Base-by-base conservation (phyloP, 1,140 invertebrate species). In the Drosophila arawakana region DNA sequence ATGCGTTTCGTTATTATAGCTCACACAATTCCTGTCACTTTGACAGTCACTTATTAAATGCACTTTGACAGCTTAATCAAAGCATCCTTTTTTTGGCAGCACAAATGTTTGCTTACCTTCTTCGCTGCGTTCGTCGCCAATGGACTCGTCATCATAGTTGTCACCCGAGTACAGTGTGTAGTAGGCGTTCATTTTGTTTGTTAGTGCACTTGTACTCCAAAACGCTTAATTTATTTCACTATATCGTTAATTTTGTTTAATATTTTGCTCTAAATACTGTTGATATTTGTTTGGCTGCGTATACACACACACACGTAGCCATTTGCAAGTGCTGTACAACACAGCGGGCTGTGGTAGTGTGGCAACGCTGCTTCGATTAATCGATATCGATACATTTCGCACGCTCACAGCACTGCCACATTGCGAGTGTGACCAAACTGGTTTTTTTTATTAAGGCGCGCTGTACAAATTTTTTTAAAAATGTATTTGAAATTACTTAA, bases 141-240 rank as follows among this genome's bases (percentile, higher is more conserved):
- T 90, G 7, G 84, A 89, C 46, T 89, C 84, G 35, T 89, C 84
- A 34, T 89, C 84, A 47, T 89, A 89, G 57, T 84, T 86, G 9
- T 72, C 75, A 13, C 78, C 81, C 8, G 84, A 73, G 55, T 74
- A 84, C 1, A 68, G 43, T n/a, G 63, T 84, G 57, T 80, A 88
- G 60, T 83, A 89, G 37, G 77, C 52, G 50, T 72, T 83, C 83
- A 88, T 83, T 49, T 6, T 49, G 11, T 30, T 5, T 5, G 11
- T 34, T 21, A 46, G 34, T 3, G 9, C 30, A 15, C 13, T 30
- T 30, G 2, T 34, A 34, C 11, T 18, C 8, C 15, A 47, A 46
- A 47, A 30, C 25, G 3, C 11, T 7, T 34, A n/a, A 55, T 7
- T 57, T 41, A 52, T 44, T 44, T 15, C 0, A 58, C 57, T 71